Evolutionary conservation across 2,113 vertebrate genomes (phyloP).

Genomic region (Catagonus wagneri): DNA sequence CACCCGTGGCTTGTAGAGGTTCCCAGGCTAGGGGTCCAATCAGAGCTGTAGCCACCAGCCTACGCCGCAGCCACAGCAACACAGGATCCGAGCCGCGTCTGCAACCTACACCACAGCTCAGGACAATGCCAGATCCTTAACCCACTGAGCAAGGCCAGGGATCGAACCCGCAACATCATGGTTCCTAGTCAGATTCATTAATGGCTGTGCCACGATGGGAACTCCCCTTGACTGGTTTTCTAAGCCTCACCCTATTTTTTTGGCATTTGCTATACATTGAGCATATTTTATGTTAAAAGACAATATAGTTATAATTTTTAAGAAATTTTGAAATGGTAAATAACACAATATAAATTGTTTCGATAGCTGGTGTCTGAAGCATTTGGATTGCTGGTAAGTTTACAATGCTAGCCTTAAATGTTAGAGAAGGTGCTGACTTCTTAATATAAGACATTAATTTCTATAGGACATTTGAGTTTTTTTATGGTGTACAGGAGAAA

Average conservation of each 20-base stretch:
- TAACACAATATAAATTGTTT: slow-evolving; percentile 50
- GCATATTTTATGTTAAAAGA: slow-evolving; percentile 23
- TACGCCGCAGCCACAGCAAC: too few species aligned
- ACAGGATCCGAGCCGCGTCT: too few species aligned
- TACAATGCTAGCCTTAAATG: slow-evolving; percentile 38
- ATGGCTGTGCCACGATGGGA: too few species aligned
- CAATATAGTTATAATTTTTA: slow-evolving; percentile 31
- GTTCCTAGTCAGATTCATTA: too few species aligned
- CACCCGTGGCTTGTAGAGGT: too few species aligned
- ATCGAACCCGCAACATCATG: too few species aligned
- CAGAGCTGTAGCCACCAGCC: too few species aligned
- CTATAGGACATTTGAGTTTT: slow-evolving; percentile 5
- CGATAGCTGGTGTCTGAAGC: slow-evolving; percentile 22
- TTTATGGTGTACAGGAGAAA: slow-evolving; percentile 28
- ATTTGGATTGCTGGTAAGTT: slow-evolving; percentile 15
- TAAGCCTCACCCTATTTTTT: background rate
- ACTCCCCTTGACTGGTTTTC: too few species aligned
- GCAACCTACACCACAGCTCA: too few species aligned
- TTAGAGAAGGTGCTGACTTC: background rate
- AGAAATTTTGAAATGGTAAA: slow-evolving; percentile 30
- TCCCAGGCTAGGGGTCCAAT: too few species aligned
- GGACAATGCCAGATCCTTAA: too few species aligned
- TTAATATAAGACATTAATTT: background rate
- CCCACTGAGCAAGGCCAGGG: too few species aligned
- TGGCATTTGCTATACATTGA: background rate